A percentile compares a stretch with the other conserved stretches of the same genome.
Evolutionary conservation across 2,113 vertebrate species (phyloP).

Genomic region (Mus pahari): DNA sequence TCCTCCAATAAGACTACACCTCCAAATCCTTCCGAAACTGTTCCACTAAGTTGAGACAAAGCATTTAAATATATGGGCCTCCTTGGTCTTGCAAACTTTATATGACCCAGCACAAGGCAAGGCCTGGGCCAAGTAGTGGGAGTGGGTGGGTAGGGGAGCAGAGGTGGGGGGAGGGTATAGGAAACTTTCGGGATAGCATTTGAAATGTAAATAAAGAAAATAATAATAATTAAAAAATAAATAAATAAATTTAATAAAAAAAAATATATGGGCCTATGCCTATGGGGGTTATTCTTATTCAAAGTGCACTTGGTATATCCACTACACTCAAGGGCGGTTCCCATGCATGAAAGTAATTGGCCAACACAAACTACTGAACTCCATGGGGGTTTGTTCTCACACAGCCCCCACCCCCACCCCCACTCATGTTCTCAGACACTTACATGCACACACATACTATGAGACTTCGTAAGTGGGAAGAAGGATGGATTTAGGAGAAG

Average conservation of each 20-base stretch:
- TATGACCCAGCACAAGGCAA: too few species aligned
- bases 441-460: not conserved
- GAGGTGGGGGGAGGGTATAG: too few species aligned
- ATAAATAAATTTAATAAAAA: too few species aligned
- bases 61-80: not conserved
- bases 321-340: not conserved
- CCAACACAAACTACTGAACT: not conserved
- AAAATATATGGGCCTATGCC: not conserved
- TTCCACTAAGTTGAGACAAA: not conserved
- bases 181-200: too few species aligned
- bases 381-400: not conserved
- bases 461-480: not conserved
- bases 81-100: too few species aligned
- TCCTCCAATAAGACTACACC: not conserved
- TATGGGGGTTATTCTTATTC: not conserved
- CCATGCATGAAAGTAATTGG: not conserved
- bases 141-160: too few species aligned
- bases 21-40: not conserved
- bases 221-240: too few species aligned
- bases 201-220: too few species aligned
- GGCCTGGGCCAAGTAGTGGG: too few species aligned
- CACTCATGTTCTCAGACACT: too few species aligned
- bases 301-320: not conserved
- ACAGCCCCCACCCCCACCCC: too few species aligned
- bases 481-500: not conserved